phyloP scores from a whole-genome alignment of 2,888 invertebrate genomes.

The Oscheius sp. region DNA sequence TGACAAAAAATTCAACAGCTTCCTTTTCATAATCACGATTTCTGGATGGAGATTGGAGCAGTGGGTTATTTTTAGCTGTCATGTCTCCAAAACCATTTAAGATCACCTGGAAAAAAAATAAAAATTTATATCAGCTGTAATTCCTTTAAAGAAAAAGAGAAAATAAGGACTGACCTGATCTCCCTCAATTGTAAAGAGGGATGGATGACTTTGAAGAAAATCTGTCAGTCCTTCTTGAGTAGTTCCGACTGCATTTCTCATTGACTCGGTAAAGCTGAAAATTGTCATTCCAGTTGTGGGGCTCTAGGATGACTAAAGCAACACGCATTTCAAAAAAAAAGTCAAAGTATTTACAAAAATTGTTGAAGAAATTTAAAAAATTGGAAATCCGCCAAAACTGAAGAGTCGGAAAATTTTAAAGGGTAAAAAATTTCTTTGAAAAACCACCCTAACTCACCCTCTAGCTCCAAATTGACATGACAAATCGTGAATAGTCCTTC shows the following conservation, averaged over 20 bases:
- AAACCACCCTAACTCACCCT: constrained; percentile 79
- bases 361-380: no score
- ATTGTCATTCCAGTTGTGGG: no score
- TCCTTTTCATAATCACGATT: constrained; percentile 87
- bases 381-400: no score
- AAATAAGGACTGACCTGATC: constrained; percentile 76
- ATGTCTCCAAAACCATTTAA: constrained; percentile 73
- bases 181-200: constrained; percentile 92
- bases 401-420: no score
- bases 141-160: not conserved
- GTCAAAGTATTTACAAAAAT: no score
- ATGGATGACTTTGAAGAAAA: constrained; percentile 84
- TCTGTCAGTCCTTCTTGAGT: constrained; percentile 83
- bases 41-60: constrained; percentile 60
- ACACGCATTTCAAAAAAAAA: no score
- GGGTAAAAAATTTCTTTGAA: no score
- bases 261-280: constrained; percentile 89
- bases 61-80: constrained; percentile 71
- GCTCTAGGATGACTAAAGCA: no score
- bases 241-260: constrained; percentile 82
- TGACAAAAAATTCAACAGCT: constrained; percentile 96
- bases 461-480: constrained; percentile 99
- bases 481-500: constrained; percentile 80
- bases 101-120: constrained; percentile 61
- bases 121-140: no score